Evolutionary conservation across 2,888 invertebrate genomes (phyloP), one percentile per base, ranked within the genome.

Genomic region (Pristionchus entomophagus): DNA sequence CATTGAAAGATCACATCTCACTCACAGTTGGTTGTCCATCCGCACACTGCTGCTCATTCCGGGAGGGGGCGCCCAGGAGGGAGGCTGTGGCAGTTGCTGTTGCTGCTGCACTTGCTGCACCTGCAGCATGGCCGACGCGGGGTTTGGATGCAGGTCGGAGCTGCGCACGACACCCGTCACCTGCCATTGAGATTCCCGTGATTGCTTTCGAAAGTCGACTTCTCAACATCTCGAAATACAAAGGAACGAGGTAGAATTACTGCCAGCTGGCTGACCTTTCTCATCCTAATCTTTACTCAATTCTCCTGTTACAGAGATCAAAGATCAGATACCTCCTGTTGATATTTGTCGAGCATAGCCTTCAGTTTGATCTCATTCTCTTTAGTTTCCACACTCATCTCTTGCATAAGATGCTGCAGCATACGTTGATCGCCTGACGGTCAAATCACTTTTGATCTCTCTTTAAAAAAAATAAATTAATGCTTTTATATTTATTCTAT

Each of bases 321-420:
- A n/a, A n/a, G n/a, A 45, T 45, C 45, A 10, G 49, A 0, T 12
- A 90, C 89, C 73, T 90, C 91, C 14, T 87, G 88, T 69, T 92
- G 90, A 84, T 93, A 93, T 86, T 93, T 93, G 59, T 93, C 92
- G 29, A 93, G 87, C 93, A 92, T 92, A 73, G 88, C 89, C 80
- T 91, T 91, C 59, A 92, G 85, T 53, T 91, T 89, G 38, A 87
- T 85, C 38, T 92, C 92, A 69, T 89, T 89, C 17, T 88, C 89
- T n/a, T 89, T 87, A n/a, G 86, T 88, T 29, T 65, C 65, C 38
- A 38, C 65, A 12, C 59, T 84, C 83, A 84, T 84, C 32, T 84
- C 83, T 19, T 84, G 49, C 83, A 84, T 84, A 6, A 84, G 65
- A 65, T 62, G 45, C 45, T 41, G 49, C 62, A 84, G 65, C 49